phyloP scores from a whole-genome alignment of 2,888 invertebrate species.

The Erebia palarica region DNA sequence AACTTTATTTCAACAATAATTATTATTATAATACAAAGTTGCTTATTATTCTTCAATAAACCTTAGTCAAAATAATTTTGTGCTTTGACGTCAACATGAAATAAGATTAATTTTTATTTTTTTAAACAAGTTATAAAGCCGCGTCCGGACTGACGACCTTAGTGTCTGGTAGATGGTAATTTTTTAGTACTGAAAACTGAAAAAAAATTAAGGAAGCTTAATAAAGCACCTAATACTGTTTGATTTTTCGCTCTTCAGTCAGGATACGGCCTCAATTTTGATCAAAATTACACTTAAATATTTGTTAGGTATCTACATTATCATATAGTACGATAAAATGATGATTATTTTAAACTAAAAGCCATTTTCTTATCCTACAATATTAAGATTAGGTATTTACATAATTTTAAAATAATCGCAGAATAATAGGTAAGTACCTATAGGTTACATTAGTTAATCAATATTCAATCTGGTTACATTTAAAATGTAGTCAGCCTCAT shows the following conservation, averaged over 20 bases:
- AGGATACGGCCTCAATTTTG: not conserved
- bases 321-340: not conserved
- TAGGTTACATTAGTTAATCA: not conserved
- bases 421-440: not conserved
- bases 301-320: constrained; percentile 15
- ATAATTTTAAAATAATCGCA: not conserved
- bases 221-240: too few relatives aligned
- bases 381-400: constrained; percentile 7
- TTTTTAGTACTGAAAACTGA: too few relatives aligned
- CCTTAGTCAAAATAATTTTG: constrained; percentile 32
- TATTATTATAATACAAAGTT: constrained; percentile 56
- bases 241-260: not conserved
- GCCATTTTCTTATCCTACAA: not conserved
- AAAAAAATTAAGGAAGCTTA: too few relatives aligned
- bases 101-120: constrained; percentile 28
- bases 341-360: constrained; percentile 7
- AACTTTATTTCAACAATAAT: constrained; percentile 75
- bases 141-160: not conserved
- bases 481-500: not conserved
- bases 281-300: not conserved
- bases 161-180: not conserved
- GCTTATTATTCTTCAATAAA: constrained; percentile 38
- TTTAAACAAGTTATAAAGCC: not conserved
- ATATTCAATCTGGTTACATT: not conserved
- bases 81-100: constrained; percentile 33